Percentiles rank a stretch among this genome's conserved stretches.
Conservation (phyloP, 2,888 invertebrate species). For the Scrobipalpa costella region DNA sequence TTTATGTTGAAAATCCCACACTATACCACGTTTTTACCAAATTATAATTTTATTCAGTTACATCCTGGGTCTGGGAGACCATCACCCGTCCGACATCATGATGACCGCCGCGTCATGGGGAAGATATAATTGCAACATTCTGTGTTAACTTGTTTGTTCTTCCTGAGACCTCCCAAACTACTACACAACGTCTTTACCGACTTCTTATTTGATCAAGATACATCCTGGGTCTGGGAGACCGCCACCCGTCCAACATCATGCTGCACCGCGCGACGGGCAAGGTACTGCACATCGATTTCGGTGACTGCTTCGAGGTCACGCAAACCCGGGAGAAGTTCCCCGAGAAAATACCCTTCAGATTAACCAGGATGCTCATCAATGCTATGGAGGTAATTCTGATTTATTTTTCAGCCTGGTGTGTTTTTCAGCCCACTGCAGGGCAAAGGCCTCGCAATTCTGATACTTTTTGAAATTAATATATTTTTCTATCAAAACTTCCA, state of each 20-base stretch:
- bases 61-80: too few relatives aligned
- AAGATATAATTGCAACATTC: too few relatives aligned
- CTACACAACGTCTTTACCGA: not conserved
- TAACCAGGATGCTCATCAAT: conserved; percentile 98
- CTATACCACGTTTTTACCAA: too few relatives aligned
- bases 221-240: conserved; percentile 97
- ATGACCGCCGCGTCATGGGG: too few relatives aligned
- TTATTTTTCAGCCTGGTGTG: not conserved
- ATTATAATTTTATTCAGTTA: too few relatives aligned
- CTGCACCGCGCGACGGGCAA: conserved; percentile 97
- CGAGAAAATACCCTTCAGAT: conserved; percentile 97
- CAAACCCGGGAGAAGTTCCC: conserved; percentile 99
- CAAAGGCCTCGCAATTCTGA: too few relatives aligned
- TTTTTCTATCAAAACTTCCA: too few relatives aligned
- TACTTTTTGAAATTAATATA: too few relatives aligned
- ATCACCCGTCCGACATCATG: too few relatives aligned
- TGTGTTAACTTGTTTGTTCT: not conserved
- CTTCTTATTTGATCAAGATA: conserved; percentile 72
- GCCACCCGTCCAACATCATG: conserved; percentile 99
- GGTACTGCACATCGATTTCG: conserved; percentile 99
- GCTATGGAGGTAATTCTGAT: conserved; percentile 90
- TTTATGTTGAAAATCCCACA: too few relatives aligned
- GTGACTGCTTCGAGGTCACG: conserved; percentile 99
- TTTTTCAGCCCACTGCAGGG: too few relatives aligned
- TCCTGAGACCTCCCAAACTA: not conserved